Percentiles rank a stretch among this genome's conserved stretches.
These are phyloP conservation scores for Polydesmus complanatus DNA, from an alignment of 2,888 invertebrate genomes.

Conservation along the genomic window DNA sequence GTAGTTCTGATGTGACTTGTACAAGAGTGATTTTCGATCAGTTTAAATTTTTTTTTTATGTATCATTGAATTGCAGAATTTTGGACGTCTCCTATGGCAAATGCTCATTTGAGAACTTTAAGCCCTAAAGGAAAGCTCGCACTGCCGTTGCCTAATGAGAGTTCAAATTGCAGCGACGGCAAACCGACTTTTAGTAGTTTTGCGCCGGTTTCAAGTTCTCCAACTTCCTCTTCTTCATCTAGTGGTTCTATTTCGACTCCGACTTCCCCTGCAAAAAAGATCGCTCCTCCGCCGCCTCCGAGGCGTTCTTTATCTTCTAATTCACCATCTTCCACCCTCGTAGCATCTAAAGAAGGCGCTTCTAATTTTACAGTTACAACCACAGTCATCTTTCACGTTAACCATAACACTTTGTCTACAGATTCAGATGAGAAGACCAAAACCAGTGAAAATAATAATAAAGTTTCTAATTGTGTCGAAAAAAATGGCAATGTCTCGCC, in stretches of 20 bases:
- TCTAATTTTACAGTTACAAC: constrained; percentile 16
- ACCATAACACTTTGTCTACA: constrained; percentile 2
- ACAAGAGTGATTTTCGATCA: not conserved
- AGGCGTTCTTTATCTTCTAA: constrained; percentile 33
- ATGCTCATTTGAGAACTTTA: not conserved
- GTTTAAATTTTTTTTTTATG: not conserved
- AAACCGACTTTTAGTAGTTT: constrained; percentile 11
- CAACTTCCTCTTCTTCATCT: constrained; percentile 22
- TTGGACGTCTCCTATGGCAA: constrained; percentile 25
- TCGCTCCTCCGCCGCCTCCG: constrained; percentile 12
- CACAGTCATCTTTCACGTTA: constrained; percentile 16
- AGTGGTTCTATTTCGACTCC: not conserved
- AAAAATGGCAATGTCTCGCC: constrained; percentile 1
- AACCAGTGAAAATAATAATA: not conserved
- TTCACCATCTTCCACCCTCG: not conserved
- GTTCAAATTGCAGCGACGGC: constrained; percentile 3
- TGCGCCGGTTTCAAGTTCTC: constrained; percentile 17
- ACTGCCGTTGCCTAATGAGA: not conserved
- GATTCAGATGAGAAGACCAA: not conserved
- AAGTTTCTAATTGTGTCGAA: not conserved
- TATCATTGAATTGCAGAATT: constrained; percentile 28
- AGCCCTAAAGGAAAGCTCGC: constrained; percentile 1
- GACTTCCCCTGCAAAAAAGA: constrained; percentile 7
- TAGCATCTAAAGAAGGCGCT: not conserved
- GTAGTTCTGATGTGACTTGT: not conserved